Percentiles rank a stretch among this genome's conserved stretches.
These are phyloP conservation scores for Sinocyclocheilus maitianheensis DNA, from an alignment of 2,113 vertebrate genomes.

Conservation along the genomic window DNA sequence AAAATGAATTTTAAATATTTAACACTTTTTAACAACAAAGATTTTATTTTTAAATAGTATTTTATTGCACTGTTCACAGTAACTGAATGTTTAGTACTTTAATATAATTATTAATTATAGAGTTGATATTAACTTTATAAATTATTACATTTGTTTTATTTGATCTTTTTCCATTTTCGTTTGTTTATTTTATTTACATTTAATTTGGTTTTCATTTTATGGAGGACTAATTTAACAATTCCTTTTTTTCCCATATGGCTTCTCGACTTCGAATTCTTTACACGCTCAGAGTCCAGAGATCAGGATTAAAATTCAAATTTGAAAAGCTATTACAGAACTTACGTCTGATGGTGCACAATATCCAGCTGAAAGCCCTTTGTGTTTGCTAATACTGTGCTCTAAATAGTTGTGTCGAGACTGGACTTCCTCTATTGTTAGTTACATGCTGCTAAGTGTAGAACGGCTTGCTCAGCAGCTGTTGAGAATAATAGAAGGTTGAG, in stretches of 20 bases:
- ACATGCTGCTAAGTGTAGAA: constrained; percentile 35
- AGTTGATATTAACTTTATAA: not conserved
- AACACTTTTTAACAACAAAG: too few species aligned
- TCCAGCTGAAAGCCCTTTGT: constrained; percentile 42
- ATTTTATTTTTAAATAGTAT: not conserved
- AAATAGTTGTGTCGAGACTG: constrained; percentile 51
- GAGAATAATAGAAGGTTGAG: constrained; percentile 33
- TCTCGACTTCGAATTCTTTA: not conserved
- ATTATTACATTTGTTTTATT: not conserved
- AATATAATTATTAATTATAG: not conserved
- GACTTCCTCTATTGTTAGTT: constrained; percentile 51
- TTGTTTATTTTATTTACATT: not conserved
- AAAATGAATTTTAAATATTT: too few species aligned
- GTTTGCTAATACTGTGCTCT: constrained; percentile 23
- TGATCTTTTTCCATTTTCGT: not conserved
- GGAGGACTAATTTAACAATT: not conserved
- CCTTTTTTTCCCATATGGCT: not conserved
- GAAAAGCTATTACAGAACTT: constrained; percentile 13
- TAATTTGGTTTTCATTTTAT: not conserved
- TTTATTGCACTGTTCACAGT: too few species aligned
- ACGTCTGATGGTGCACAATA: constrained; percentile 16
- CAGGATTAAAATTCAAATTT: not conserved
- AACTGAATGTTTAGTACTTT: not conserved
- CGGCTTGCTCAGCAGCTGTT: constrained; percentile 56
- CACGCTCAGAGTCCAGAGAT: not conserved